A percentile compares a stretch with the other conserved stretches of the same genome.
phyloP scores from a whole-genome alignment of 2,888 invertebrate species.

The Aphidoletes aphidimyza region DNA sequence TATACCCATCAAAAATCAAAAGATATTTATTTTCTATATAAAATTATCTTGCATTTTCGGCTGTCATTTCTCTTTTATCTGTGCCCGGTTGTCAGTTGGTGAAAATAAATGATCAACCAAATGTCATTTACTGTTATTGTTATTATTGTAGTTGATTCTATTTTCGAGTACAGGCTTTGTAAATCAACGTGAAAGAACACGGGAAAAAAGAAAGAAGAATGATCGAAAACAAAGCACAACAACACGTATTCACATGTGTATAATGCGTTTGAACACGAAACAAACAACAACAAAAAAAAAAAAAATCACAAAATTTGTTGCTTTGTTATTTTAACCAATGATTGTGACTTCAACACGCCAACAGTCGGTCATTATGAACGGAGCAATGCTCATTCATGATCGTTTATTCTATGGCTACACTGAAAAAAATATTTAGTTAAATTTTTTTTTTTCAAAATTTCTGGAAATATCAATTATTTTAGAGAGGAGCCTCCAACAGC shows the following conservation, averaged over 20 bases:
- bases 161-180: neutral
- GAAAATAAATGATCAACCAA: slow-evolving; percentile 46
- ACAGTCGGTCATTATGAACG: slow-evolving; percentile 5
- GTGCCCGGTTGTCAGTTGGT: neutral
- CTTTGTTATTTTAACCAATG: slow-evolving; percentile 41
- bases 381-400: neutral
- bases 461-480: too few relatives aligned
- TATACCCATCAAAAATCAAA: neutral
- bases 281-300: too few relatives aligned
- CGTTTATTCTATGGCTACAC: neutral
- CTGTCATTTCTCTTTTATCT: neutral
- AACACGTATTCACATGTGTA: slow-evolving; percentile 16
- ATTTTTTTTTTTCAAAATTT: too few relatives aligned
- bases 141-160: neutral
- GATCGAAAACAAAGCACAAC: slow-evolving; percentile 26
- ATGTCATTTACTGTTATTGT: neutral
- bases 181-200: neutral
- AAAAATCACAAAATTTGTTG: too few relatives aligned
- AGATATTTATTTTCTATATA: slow-evolving; percentile 35
- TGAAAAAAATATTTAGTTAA: neutral
- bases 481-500: too few relatives aligned
- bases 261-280: slow-evolving; percentile 21
- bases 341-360: slow-evolving; percentile 37
- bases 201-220: neutral
- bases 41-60: slow-evolving; percentile 42